Percentiles rank a stretch among this genome's conserved stretches.
Evolutionary conservation across 2,113 vertebrate genomes (phyloP).

Genomic region (Limnothrissa miodon): DNA sequence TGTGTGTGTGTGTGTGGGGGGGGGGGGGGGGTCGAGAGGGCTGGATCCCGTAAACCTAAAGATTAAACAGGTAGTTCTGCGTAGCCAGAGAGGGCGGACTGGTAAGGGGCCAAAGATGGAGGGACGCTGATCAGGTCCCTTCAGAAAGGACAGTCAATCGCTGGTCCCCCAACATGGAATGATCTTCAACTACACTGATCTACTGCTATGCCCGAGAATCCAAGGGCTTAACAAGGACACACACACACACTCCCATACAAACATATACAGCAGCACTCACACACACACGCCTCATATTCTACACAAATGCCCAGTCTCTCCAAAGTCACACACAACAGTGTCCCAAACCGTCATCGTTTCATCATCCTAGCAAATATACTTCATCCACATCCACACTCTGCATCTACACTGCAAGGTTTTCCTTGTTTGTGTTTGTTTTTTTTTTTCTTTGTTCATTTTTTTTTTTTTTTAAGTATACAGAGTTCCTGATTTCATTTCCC

Average conservation of each 20-base stretch:
- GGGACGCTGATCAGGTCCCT: neutral
- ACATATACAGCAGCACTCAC: constrained; percentile 16
- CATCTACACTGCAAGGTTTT: constrained; percentile 80
- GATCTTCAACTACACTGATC: constrained; percentile 38
- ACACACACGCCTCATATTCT: constrained; percentile 15
- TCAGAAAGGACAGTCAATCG: constrained; percentile 6
- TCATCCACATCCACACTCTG: constrained; percentile 70
- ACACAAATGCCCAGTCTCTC: neutral
- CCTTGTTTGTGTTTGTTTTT: constrained; percentile 45
- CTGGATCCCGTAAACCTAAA: constrained; percentile 56
- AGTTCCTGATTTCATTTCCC: constrained; percentile 60
- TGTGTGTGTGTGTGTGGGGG: too few relatives aligned
- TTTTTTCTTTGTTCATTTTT: constrained; percentile 13
- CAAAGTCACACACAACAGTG: neutral
- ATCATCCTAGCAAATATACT: constrained; percentile 61
- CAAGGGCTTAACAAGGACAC: neutral
- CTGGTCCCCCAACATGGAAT: constrained; percentile 38
- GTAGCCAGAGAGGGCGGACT: constrained; percentile 22
- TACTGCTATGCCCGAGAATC: constrained; percentile 31
- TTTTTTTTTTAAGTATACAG: constrained; percentile 37
- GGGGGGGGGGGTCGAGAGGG: neutral
- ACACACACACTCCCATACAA: neutral
- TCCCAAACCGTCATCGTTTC: constrained; percentile 18
- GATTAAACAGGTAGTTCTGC: constrained; percentile 46
- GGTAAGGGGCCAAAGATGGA: neutral